Base-by-base conservation (phyloP, 2,888 invertebrate species). In the Tryphoninae sp. region DNA sequence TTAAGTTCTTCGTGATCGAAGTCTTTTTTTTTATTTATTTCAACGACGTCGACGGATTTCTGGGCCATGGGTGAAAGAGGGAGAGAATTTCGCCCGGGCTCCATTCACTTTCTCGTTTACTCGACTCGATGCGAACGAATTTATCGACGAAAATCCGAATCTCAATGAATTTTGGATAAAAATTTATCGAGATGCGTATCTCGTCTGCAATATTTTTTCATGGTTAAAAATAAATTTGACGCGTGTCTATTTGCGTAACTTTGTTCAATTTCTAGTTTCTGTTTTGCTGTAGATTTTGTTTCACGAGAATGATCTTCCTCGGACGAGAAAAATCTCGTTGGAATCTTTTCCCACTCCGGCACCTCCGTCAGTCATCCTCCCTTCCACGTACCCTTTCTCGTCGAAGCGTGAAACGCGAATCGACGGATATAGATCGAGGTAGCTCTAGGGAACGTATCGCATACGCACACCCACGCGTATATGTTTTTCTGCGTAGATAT, bases 401-500 rank as follows among this genome's bases (percentile, higher is more conserved):
- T 78, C 72, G 78, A 74, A 83, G 80, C 71, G 80, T 81, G 72
- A 72, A 65, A 78, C 59, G 71, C 64, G 62, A 49, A 62, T 68
- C 16, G 77, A 77, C 72, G 62, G 72, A 68, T 73, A 68, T 42
- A 55, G 68, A 77, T 81, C 45, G 77, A 62, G 72, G 72, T 59
- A 53, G 58, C 33, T 22, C 40, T 13, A 45, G 67, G 55, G 65
- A 68, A 74, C 53, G 13, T 45, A 9, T 16, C 19, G 45, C 53
- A 11, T 16, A 40, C 19, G 6, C 13, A 65, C 23, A 64, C 33
- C 16, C 19, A 42, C 42, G 9, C 11, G 2, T 9, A 9, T 8
- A 19, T n/a, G 26, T 13, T 45, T 42, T 8, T 11, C 11, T 42
- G 23, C 1, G 19, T 59, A 45, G 40, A 61, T 11, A 68, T 61